These are phyloP conservation scores for Machimus atricapillus DNA, from an alignment of 2,888 invertebrate species.

Conservation along the genomic window DNA sequence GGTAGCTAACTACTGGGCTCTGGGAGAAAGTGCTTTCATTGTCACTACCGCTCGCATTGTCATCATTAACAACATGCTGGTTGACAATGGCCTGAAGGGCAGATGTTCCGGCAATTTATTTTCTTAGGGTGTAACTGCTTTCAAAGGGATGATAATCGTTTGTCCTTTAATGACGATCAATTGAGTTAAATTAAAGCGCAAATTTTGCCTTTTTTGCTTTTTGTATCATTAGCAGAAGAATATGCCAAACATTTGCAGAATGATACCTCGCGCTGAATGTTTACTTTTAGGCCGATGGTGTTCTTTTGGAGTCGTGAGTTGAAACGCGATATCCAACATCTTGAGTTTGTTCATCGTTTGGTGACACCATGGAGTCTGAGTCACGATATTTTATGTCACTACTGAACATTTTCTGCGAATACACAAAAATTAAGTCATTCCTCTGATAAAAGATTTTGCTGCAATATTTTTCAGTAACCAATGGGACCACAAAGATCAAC, in stretches of 20 bases:
- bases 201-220: neutral
- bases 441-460: neutral
- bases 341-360: neutral
- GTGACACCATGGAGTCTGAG: neutral
- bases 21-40: neutral
- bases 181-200: neutral
- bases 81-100: neutral
- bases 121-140: neutral
- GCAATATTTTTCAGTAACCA: neutral
- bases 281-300: neutral
- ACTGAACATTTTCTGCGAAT: neutral
- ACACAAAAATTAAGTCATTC: neutral
- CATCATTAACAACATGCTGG: neutral
- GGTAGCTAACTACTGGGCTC: neutral
- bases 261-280: neutral
- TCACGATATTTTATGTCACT: neutral
- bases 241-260: neutral
- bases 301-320: neutral
- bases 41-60: neutral
- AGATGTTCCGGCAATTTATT: slow-evolving; percentile 1
- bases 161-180: neutral
- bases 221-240: neutral
- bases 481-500: neutral
- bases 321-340: neutral
- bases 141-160: neutral